These are phyloP conservation scores for Notospermus geniculatus DNA, from an alignment of 1,140 invertebrate species.

Conservation along the genomic window DNA sequence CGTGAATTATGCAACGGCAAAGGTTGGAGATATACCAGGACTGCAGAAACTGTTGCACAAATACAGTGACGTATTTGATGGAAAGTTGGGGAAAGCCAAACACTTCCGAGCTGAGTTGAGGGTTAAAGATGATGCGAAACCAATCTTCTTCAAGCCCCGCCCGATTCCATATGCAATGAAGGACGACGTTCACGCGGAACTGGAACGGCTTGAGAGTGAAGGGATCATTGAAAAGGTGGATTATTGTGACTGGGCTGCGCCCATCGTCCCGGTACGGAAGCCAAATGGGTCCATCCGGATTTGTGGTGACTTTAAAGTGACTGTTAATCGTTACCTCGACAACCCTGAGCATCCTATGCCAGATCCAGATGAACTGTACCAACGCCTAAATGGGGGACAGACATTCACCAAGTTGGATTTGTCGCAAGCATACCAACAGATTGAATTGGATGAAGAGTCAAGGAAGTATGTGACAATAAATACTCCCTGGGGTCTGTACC, in stretches of 20 bases:
- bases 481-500: neutral
- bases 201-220: conserved; percentile 41
- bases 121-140: neutral
- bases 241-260: conserved; percentile 57
- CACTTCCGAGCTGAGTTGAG: neutral
- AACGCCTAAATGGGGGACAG: neutral
- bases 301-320: conserved; percentile 57
- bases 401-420: conserved; percentile 14
- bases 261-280: conserved; percentile 58
- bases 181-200: conserved; percentile 47
- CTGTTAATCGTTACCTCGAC: conserved; percentile 20
- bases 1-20: neutral
- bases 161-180: conserved; percentile 51
- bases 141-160: conserved; percentile 15
- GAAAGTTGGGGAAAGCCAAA: neutral
- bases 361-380: conserved; percentile 21
- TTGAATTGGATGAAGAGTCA: neutral
- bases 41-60: neutral
- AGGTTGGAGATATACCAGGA: neutral
- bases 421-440: conserved; percentile 12
- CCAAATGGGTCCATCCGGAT: conserved; percentile 54
- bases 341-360: conserved; percentile 20
- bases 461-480: conserved; percentile 9
- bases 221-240: conserved; percentile 50
- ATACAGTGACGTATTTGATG: neutral